These are phyloP conservation scores for Himalopsyche anomala DNA, from an alignment of 2,888 invertebrate species.

Conservation along the genomic window DNA sequence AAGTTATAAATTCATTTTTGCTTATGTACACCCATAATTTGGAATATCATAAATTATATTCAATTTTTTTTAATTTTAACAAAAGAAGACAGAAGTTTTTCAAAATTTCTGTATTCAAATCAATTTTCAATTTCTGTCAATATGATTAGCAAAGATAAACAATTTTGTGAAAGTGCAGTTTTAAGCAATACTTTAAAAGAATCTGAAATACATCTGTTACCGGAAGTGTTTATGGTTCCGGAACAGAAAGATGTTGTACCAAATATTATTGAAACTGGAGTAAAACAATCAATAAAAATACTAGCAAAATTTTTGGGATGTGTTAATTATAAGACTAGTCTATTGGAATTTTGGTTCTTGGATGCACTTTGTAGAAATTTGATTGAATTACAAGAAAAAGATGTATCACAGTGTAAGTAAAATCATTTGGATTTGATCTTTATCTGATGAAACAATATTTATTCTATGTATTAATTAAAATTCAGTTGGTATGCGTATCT, in stretches of 20 bases:
- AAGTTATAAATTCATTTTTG: too few relatives aligned
- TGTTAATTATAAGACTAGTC: neutral
- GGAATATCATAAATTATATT: too few relatives aligned
- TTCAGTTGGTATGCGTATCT: too few relatives aligned
- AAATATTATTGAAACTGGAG: slow-evolving; percentile 47
- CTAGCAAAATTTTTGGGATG: slow-evolving; percentile 47
- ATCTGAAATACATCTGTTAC: slow-evolving; percentile 46
- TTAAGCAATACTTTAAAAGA: slow-evolving; percentile 20
- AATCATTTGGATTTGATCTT: neutral
- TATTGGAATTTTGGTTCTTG: slow-evolving; percentile 54
- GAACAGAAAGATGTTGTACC: slow-evolving; percentile 26
- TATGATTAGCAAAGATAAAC: neutral
- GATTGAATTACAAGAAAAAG: slow-evolving; percentile 33
- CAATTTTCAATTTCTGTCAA: neutral
- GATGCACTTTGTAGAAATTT: slow-evolving; percentile 28
- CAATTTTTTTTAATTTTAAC: too few relatives aligned
- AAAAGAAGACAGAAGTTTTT: too few relatives aligned
- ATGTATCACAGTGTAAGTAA: slow-evolving; percentile 46
- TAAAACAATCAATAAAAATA: slow-evolving; percentile 44
- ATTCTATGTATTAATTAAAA: too few relatives aligned
- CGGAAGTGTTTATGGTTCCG: slow-evolving; percentile 17
- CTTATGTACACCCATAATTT: too few relatives aligned
- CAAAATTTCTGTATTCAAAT: too few relatives aligned
- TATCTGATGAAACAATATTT: too few relatives aligned
- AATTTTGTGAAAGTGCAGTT: neutral